Evolutionary conservation across 2,113 vertebrate genomes (phyloP), one percentile per base, ranked within the genome.

Genomic region (Choloepus hoffmanni): DNA sequence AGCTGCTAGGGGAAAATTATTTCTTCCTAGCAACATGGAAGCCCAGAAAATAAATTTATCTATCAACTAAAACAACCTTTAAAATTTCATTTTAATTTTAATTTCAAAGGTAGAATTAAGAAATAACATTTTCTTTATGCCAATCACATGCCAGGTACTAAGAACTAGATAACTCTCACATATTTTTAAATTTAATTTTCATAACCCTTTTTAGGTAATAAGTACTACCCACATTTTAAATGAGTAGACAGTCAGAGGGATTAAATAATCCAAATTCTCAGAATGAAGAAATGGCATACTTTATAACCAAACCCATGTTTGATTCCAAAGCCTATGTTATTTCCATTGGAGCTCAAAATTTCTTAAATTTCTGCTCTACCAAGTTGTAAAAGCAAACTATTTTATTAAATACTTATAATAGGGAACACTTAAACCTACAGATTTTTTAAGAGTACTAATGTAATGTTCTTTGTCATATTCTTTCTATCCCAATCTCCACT

Each of bases 181-280:
- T 15, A 48, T 90, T 72, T 93, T 83, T 53, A 95, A 95, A 62
- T 63, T 79, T 79, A 23, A 85, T 16, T 36, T 89, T 90, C 50
- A 79, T 67, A 93, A 60, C 11, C 19, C 45, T 90, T 68, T 58
- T 91, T 21, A 79, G 50, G 14, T 85, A 58, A 16, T 58, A 92
- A 91, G 23, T 77, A 76, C 50, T 33, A 67, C 33, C 26, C 21
- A 53, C 18, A 85, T 67, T 85, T 72, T 84, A 86, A 6, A 79
- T 21, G 28, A 73, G 12, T 1, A 79, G 60, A 89, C 40, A 92
- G 9, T 67, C 2, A 24, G 77, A 83, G 4, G 67, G 40, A 96
- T 62, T 40, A 96, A 88, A 30, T 33, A 95, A 84, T 67, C 7
- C 5, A 83, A 92, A 89, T 40, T 28, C 53, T 4, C 9, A 43